Evolutionary conservation across 53 echinoderm and acorn worm genomes (phyloP).

Genomic region (Temnopleurus reevesii): DNA sequence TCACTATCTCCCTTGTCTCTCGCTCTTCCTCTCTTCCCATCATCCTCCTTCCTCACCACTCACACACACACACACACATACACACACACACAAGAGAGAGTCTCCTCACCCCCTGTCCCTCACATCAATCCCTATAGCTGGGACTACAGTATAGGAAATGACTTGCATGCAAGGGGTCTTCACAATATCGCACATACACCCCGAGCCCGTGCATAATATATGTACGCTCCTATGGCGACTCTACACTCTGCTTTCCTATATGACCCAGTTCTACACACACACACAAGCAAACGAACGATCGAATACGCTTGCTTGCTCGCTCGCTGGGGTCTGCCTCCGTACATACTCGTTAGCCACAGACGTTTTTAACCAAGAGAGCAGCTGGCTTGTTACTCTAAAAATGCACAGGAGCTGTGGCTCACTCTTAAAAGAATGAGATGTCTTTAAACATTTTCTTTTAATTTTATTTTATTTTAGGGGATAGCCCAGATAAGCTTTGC

Average conservation of each 20-base stretch:
- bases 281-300: too few species aligned
- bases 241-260: neutral
- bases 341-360: neutral
- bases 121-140: neutral
- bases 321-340: neutral
- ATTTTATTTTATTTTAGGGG: too few species aligned
- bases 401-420: too few species aligned
- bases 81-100: neutral
- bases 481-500: too few species aligned
- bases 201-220: slow-evolving; percentile 42
- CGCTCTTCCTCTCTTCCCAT: neutral
- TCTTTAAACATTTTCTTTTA: too few species aligned
- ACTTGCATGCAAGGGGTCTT: slow-evolving; percentile 9
- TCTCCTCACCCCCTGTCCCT: neutral
- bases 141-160: slow-evolving; percentile 21
- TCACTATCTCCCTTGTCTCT: neutral
- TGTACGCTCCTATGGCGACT: neutral
- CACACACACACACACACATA: neutral
- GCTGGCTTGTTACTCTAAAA: neutral
- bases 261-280: slow-evolving; percentile 10
- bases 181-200: neutral
- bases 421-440: too few species aligned
- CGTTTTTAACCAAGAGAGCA: neutral
- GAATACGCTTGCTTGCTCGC: too few species aligned
- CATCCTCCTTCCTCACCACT: neutral